phyloP scores from a whole-genome alignment of 2,888 invertebrate genomes.

The Trissonchulus sp. region DNA sequence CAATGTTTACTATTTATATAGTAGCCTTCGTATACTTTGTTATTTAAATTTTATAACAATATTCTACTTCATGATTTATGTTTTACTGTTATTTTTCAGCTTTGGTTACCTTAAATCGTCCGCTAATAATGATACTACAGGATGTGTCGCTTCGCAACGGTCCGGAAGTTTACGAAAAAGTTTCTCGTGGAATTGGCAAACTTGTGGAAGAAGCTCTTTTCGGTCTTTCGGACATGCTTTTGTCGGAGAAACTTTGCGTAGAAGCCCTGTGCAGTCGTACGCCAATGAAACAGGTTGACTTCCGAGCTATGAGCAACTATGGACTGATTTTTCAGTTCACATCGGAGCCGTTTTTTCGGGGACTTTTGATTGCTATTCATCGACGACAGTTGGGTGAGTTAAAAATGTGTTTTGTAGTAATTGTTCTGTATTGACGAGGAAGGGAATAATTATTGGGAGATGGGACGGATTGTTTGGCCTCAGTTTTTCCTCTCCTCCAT shows the following conservation, averaged over 20 bases:
- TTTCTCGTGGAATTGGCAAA: constrained; percentile 42
- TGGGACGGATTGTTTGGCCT: too few species aligned
- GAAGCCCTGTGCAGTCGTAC: constrained; percentile 39
- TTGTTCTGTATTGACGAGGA: too few species aligned
- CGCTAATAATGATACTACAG: constrained; percentile 39
- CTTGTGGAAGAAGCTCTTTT: constrained; percentile 44
- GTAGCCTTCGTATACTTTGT: too few species aligned
- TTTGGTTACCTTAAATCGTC: constrained; percentile 38
- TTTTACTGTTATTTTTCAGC: too few species aligned
- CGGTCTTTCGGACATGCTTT: constrained; percentile 40
- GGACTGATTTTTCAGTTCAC: constrained; percentile 36
- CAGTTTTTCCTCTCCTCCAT: too few species aligned
- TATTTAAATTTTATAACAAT: too few species aligned
- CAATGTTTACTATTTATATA: too few species aligned
- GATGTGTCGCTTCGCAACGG: constrained; percentile 33
- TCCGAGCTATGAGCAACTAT: constrained; percentile 22
- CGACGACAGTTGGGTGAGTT: constrained; percentile 25
- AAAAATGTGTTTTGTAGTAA: too few species aligned
- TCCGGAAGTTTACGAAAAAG: constrained; percentile 32
- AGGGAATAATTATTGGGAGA: too few species aligned
- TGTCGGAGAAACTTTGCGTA: constrained; percentile 37
- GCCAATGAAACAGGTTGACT: constrained; percentile 30
- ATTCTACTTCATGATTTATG: too few species aligned
- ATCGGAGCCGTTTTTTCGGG: constrained; percentile 44
- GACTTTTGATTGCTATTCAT: constrained; percentile 43